Percentiles rank a stretch among this genome's conserved stretches.
phyloP scores from a whole-genome alignment of 2,113 vertebrate genomes.

The Cichladusa arquata region DNA sequence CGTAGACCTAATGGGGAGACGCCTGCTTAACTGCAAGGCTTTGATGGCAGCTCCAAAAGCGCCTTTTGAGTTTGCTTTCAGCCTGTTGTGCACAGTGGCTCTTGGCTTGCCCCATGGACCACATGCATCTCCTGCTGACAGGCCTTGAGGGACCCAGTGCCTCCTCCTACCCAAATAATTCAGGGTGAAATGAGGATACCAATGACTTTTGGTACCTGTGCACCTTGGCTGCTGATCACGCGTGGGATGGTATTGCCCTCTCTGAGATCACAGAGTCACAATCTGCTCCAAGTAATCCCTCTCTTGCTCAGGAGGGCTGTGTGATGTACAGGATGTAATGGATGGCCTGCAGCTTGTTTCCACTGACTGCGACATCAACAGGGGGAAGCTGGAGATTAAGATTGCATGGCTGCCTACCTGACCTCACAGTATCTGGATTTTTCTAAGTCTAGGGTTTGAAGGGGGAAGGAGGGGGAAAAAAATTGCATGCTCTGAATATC shows the following conservation, averaged over 20 bases:
- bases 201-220: fast-evolving
- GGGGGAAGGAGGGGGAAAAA: fast-evolving
- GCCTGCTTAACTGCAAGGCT: neutral
- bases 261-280: neutral
- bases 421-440: neutral
- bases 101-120: neutral
- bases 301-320: neutral
- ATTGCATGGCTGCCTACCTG: neutral
- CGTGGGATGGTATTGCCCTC: neutral
- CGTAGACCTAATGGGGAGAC: neutral
- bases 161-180: neutral
- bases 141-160: neutral
- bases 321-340: fast-evolving
- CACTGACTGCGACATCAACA: fast-evolving
- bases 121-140: neutral
- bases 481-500: neutral
- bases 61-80: neutral
- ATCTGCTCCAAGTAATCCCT: neutral
- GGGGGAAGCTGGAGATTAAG: neutral
- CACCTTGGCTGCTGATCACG: neutral
- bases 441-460: neutral
- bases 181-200: neutral
- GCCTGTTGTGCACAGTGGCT: neutral
- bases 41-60: neutral
- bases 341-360: neutral